A percentile compares a stretch with the other conserved stretches of the same genome.
These are phyloP conservation scores for Limnephilus auricula DNA, from an alignment of 2,888 invertebrate species.

Conservation along the genomic window DNA sequence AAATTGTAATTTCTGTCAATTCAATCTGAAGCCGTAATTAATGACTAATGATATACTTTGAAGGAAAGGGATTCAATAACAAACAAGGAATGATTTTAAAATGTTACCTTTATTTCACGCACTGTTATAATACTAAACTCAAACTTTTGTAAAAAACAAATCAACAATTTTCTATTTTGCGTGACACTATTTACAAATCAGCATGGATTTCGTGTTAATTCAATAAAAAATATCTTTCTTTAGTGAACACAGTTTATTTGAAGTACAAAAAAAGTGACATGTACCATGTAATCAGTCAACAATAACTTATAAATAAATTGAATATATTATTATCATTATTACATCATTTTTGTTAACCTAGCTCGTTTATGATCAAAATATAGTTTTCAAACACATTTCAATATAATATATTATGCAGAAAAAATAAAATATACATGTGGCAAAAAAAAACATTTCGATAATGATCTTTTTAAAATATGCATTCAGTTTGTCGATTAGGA, in stretches of 20 bases:
- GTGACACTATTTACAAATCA: conserved; percentile 45
- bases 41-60: neutral
- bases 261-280: conserved; percentile 51
- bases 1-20: no score
- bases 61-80: neutral
- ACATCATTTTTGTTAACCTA: conserved; percentile 24
- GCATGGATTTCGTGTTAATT: conserved; percentile 33
- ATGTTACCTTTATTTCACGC: conserved; percentile 44
- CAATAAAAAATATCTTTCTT: conserved; percentile 10
- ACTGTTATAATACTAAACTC: conserved; percentile 33
- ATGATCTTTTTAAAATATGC: neutral
- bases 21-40: no score
- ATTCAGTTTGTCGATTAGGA: neutral
- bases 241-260: conserved; percentile 48
- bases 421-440: conserved; percentile 31
- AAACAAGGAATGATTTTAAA: neutral
- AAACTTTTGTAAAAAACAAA: conserved; percentile 32
- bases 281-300: conserved; percentile 57
- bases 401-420: neutral
- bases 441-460: conserved; percentile 33
- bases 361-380: conserved; percentile 29
- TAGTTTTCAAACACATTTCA: conserved; percentile 23
- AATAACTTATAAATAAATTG: conserved; percentile 56
- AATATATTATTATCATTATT: conserved; percentile 47
- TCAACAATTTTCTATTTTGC: conserved; percentile 22